These are phyloP conservation scores for Sminthurinus signatus DNA, from an alignment of 1,140 invertebrate species.

Conservation along the genomic window DNA sequence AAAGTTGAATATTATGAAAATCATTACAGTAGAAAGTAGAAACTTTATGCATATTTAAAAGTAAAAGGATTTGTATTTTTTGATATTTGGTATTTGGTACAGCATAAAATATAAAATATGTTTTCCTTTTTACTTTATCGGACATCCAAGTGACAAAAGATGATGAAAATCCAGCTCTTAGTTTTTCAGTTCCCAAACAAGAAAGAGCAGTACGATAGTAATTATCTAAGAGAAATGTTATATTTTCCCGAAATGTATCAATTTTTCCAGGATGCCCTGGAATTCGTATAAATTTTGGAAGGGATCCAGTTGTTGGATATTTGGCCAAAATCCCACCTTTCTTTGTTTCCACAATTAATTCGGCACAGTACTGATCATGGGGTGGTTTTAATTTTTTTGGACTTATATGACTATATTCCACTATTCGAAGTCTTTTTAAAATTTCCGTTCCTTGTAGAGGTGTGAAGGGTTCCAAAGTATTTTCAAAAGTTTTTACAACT, in stretches of 20 bases:
- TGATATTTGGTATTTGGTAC: too few species aligned
- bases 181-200: neutral
- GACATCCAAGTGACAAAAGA: neutral
- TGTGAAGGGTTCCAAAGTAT: neutral
- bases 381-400: neutral
- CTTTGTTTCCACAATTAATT: neutral
- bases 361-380: neutral
- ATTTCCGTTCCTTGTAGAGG: neutral
- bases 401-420: neutral
- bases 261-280: neutral
- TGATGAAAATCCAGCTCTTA: neutral
- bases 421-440: neutral
- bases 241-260: neutral
- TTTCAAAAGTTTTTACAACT: neutral
- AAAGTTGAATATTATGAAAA: neutral
- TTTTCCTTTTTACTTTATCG: neutral
- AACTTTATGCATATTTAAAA: too few species aligned
- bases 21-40: neutral
- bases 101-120: too few species aligned
- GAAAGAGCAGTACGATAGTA: neutral
- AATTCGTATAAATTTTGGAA: neutral
- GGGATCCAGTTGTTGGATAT: neutral
- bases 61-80: too few species aligned
- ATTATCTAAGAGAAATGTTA: neutral
- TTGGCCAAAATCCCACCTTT: neutral